These are phyloP conservation scores for Notechis scutatus DNA, from an alignment of 2,113 vertebrate species.

Conservation along the genomic window DNA sequence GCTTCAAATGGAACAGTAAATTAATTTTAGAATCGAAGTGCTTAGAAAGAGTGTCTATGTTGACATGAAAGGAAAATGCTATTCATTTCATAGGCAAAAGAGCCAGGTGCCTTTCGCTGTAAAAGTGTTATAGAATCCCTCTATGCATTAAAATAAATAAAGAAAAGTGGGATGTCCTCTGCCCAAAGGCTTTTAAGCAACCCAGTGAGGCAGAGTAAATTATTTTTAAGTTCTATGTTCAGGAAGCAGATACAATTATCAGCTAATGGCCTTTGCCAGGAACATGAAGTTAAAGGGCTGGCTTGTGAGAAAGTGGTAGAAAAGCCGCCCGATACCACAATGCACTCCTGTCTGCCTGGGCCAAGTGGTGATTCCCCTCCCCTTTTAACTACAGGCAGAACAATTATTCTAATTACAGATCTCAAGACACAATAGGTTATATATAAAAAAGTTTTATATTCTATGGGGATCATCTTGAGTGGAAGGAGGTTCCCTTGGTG, in stretches of 20 bases:
- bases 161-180: neutral
- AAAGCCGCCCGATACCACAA: neutral
- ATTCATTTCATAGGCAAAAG: neutral
- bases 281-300: neutral
- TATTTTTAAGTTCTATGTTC: neutral
- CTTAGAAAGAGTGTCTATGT: neutral
- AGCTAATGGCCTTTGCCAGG: neutral
- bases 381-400: neutral
- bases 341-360: neutral
- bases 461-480: neutral
- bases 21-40: neutral
- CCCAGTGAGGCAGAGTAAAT: neutral
- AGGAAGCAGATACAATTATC: neutral
- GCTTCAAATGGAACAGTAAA: neutral
- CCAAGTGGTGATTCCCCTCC: neutral
- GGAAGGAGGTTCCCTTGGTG: neutral
- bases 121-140: neutral
- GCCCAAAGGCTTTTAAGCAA: neutral
- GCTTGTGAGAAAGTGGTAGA: neutral
- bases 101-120: neutral
- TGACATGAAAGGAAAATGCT: neutral
- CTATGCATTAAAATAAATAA: neutral
- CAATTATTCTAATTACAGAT: neutral
- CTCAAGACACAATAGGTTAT: neutral
- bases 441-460: neutral